Percentiles rank a stretch among this genome's conserved stretches.
These are phyloP conservation scores for Darevskia nairensis DNA, from an alignment of 2,797 vertebrate species.

Conservation along the genomic window DNA sequence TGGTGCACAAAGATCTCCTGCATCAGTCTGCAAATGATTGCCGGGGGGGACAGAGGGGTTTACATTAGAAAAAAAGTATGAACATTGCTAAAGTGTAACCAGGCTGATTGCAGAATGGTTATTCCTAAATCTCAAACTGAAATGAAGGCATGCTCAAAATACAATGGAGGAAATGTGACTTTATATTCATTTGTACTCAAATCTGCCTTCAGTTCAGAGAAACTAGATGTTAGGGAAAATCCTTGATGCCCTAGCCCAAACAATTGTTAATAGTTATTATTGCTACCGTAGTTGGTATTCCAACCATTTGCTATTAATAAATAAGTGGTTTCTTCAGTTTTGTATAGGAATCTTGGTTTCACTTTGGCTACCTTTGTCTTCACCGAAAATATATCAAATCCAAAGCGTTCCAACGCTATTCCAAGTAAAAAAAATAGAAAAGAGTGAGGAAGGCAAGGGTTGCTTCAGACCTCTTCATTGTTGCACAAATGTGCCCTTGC, in stretches of 20 bases:
- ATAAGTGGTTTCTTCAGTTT: background rate
- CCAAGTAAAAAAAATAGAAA: conserved; percentile 27
- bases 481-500: conserved; percentile 29
- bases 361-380: background rate
- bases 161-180: background rate
- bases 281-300: background rate
- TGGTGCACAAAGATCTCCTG: background rate
- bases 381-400: background rate
- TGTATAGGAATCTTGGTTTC: background rate
- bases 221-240: background rate
- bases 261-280: background rate
- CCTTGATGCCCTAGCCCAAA: background rate
- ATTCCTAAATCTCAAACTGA: background rate
- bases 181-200: background rate
- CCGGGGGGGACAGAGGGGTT: no score
- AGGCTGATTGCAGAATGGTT: background rate
- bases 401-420: background rate
- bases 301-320: background rate
- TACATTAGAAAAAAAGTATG: background rate
- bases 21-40: background rate
- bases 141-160: conserved; percentile 14
- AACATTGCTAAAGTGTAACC: background rate
- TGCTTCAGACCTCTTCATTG: conserved; percentile 54
- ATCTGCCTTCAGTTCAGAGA: background rate
- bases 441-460: conserved; percentile 17